Conservation (phyloP, 2,888 invertebrate genomes). For the Byasa hedistus region DNA sequence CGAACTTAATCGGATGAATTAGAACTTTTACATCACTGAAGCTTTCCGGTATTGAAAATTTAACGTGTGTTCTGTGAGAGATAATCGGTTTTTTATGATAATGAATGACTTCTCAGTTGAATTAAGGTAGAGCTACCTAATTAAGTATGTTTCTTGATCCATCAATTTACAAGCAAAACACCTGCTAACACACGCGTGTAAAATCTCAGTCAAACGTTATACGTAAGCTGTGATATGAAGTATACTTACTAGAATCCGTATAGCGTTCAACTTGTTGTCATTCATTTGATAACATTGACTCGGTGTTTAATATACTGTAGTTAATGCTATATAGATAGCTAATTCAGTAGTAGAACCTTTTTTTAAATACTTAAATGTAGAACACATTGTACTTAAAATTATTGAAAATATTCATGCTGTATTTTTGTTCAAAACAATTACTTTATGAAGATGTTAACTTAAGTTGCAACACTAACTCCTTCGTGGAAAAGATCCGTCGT, state of each 20-base stretch:
- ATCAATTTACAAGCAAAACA: conserved; percentile 70
- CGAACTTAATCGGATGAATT: no score
- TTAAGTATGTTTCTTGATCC: conserved; percentile 72
- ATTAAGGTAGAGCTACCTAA: conserved; percentile 68
- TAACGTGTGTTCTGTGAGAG: conserved; percentile 45
- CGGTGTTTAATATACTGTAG: no score
- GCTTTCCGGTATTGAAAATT: conserved; percentile 8
- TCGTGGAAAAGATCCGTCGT: not conserved
- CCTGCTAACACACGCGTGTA: conserved; percentile 40
- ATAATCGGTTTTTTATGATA: conserved; percentile 52
- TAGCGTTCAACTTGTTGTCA: not conserved
- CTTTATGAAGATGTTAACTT: not conserved
- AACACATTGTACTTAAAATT: no score
- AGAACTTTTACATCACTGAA: not conserved
- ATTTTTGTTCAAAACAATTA: not conserved
- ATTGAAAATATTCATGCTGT: not conserved
- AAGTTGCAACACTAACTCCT: not conserved
- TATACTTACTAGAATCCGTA: not conserved
- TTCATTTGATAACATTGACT: no score
- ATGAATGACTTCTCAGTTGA: conserved; percentile 42
- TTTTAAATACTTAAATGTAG: no score
- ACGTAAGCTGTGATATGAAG: conserved; percentile 11
- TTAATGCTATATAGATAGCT: no score
- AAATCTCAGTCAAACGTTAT: conserved; percentile 32
- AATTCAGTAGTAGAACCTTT: no score